A percentile compares a stretch with the other conserved stretches of the same genome.
These are phyloP conservation scores for Bombyx huttoni DNA, from an alignment of 2,888 invertebrate species.

Conservation along the genomic window DNA sequence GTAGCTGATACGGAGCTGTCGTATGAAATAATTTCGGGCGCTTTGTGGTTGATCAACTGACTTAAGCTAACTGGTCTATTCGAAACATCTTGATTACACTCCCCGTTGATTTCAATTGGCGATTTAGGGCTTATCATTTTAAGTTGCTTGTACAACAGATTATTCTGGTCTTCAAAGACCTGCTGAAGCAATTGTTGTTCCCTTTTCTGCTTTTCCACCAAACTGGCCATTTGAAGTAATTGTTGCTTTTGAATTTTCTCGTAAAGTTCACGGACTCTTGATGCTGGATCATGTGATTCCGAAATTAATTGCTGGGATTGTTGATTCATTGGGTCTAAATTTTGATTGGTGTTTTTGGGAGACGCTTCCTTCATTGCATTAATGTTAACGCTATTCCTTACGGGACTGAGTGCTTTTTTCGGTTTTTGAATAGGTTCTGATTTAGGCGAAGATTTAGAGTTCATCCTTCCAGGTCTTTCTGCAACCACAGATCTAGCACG, in stretches of 20 bases:
- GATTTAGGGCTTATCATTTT: constrained; percentile 55
- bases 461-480: constrained; percentile 21
- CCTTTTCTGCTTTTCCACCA: constrained; percentile 75
- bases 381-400: constrained; percentile 17
- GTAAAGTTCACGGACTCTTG: constrained; percentile 49
- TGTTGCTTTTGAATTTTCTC: constrained; percentile 76
- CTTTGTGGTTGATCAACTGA: constrained; percentile 45
- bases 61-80: constrained; percentile 57
- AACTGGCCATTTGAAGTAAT: constrained; percentile 72
- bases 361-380: constrained; percentile 19
- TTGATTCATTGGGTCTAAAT: constrained; percentile 9
- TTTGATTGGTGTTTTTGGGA: constrained; percentile 11
- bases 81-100: constrained; percentile 24
- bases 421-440: constrained; percentile 29
- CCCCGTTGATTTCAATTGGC: constrained; percentile 40
- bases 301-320: constrained; percentile 15
- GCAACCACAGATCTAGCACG: constrained; percentile 22
- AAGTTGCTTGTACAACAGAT: constrained; percentile 64
- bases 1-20: constrained; percentile 33
- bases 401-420: constrained; percentile 24
- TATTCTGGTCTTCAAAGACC: constrained; percentile 77
- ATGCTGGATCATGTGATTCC: constrained; percentile 44
- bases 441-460: constrained; percentile 23
- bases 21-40: constrained; percentile 17
- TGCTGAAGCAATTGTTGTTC: constrained; percentile 76